Evolutionary conservation across 1,140 invertebrate species (phyloP).

Genomic region (Lepidurus apus): DNA sequence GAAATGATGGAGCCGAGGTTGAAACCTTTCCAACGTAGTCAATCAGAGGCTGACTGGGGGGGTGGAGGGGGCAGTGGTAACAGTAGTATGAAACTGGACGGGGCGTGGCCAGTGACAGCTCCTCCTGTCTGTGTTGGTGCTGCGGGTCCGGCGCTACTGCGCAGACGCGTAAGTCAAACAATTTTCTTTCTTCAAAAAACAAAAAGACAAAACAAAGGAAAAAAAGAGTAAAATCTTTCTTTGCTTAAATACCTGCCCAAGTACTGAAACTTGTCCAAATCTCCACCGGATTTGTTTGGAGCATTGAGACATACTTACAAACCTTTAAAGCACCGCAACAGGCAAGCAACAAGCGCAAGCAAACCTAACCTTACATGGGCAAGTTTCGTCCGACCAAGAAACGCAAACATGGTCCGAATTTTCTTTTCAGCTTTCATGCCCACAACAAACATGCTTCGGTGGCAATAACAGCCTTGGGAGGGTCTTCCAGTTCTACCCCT

Average conservation of each 20-base stretch:
- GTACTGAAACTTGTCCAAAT: conserved; percentile 5
- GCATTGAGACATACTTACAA: neutral
- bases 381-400: neutral
- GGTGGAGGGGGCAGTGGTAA: neutral
- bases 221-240: neutral
- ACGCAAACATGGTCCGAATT: conserved; percentile 19
- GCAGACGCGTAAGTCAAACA: neutral
- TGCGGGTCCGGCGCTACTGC: neutral
- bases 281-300: neutral
- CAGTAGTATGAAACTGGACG: neutral
- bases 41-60: neutral
- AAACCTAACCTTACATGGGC: neutral
- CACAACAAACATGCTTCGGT: conserved; percentile 4
- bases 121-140: neutral
- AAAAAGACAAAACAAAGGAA: neutral
- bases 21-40: conserved; percentile 12
- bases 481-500: neutral
- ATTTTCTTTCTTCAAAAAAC: too few relatives aligned
- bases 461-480: conserved; percentile 9
- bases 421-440: neutral
- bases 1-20: conserved; percentile 9
- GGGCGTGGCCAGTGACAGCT: neutral
- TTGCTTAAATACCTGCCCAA: neutral
- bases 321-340: neutral
- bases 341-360: neutral